A percentile compares a stretch with the other conserved stretches of the same genome.
These are phyloP conservation scores for Lochmaea crataegi DNA, from an alignment of 2,888 invertebrate genomes.

Conservation along the genomic window DNA sequence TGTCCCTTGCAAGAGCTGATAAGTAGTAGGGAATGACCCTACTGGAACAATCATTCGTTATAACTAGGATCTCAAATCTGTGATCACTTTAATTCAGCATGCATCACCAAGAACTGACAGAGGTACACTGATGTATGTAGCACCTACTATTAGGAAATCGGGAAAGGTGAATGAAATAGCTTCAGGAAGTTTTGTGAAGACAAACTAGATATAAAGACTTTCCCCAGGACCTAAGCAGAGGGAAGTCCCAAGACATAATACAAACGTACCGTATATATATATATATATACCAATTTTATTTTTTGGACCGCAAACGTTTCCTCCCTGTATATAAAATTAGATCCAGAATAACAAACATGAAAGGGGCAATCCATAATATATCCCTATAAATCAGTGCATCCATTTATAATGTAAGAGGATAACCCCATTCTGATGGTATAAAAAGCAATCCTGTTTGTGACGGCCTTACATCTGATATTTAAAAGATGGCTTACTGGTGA, in stretches of 20 bases:
- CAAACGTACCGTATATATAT: too few relatives aligned
- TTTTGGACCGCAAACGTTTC: neutral
- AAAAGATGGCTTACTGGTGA: slow-evolving; percentile 33
- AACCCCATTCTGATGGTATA: slow-evolving; percentile 6
- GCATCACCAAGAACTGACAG: neutral
- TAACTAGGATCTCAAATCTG: neutral
- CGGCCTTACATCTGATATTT: slow-evolving; percentile 35
- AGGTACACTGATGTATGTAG: too few relatives aligned
- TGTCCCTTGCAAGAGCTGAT: too few relatives aligned
- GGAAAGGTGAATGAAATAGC: too few relatives aligned
- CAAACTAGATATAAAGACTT: too few relatives aligned
- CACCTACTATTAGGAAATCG: too few relatives aligned
- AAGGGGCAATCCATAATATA: neutral
- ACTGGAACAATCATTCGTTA: too few relatives aligned
- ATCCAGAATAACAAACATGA: neutral
- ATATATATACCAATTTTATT: too few relatives aligned
- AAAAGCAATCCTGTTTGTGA: slow-evolving; percentile 33
- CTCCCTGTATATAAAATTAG: neutral
- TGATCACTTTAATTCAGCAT: neutral
- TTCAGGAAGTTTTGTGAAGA: too few relatives aligned
- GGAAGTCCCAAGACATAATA: too few relatives aligned
- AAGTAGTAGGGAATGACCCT: too few relatives aligned
- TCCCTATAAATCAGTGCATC: neutral
- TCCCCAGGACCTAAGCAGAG: too few relatives aligned
- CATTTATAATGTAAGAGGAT: slow-evolving; percentile 1